Evolutionary conservation across 1,140 invertebrate species (phyloP), one percentile per base, ranked within the genome.

Genomic region (Drosophila sturtevanti): DNA sequence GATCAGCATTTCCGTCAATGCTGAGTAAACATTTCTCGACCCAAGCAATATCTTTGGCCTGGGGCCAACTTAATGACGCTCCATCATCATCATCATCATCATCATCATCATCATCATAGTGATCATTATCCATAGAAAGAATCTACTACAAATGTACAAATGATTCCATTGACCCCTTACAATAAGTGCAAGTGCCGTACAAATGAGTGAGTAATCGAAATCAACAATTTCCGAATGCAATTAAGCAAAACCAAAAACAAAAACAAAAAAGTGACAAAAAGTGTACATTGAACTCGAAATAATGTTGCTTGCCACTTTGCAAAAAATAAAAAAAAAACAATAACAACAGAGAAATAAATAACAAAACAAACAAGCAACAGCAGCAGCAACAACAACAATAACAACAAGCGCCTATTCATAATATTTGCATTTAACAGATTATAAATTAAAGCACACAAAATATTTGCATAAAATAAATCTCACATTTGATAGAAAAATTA

Each of bases 151-250:
- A 70, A 63, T 74, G 74, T 80, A 79, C 37, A 72, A 86, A 87
- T 81, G 74, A 86, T 86, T 86, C 86, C 78, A 78, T 87, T 86
- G 82, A 87, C 81, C 81, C 78, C 75, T 24, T 31, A 31, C 27
- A 31, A 31, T 31, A 60, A 74, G 52, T 54, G 35, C 62, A 64
- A 77, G 63, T 76, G 68, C 56, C 59, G 75, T 63, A 54, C 21
- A 71, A 68, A 68, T 85, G 81, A 87, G 67, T 81, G 81, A 86
- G 70, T 81, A 87, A 86, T 87, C 75, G 81, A 81, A 70, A 78
- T 87, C 75, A 86, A 77, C 75, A 81, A 87, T 87, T 86, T 86
- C 82, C 81, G 75, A 87, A 81, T 35, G 68, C 77, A 81, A 86
- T 86, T 78, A 72, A 86, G 63, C 70, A 74, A 68, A 75, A 76